Evolutionary conservation across 2,888 invertebrate species (phyloP).

Genomic region (Volucella bombylans): DNA sequence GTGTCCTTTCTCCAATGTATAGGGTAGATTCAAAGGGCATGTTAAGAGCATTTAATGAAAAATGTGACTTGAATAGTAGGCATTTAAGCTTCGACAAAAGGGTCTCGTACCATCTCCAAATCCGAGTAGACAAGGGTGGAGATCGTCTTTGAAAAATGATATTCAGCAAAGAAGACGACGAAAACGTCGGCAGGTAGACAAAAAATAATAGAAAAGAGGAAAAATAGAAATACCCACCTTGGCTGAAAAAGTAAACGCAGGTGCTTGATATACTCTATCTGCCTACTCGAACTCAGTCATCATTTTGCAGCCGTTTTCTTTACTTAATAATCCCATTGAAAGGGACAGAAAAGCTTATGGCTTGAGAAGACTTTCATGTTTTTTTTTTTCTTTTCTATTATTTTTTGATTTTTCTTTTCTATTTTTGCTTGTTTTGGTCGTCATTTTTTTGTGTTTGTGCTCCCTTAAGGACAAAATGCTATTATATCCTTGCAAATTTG

Average conservation of each 20-base stretch:
- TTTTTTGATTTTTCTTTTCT: too few species aligned
- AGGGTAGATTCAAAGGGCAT: slow-evolving; percentile 62
- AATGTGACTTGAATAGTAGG: slow-evolving; percentile 67
- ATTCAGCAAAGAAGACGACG: slow-evolving; percentile 1
- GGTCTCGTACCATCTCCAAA: slow-evolving; percentile 18
- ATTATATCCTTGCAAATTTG: slow-evolving; percentile 47
- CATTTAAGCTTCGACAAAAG: slow-evolving; percentile 59
- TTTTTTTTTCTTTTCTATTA: background rate
- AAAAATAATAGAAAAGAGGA: background rate
- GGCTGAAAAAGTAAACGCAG: slow-evolving; percentile 40
- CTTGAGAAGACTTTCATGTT: slow-evolving; percentile 4
- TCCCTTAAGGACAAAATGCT: background rate
- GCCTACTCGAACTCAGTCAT: slow-evolving; percentile 5
- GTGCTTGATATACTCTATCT: slow-evolving; percentile 39
- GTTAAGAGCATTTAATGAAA: slow-evolving; percentile 65
- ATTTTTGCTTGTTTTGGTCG: background rate
- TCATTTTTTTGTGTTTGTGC: background rate
- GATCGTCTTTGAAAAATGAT: slow-evolving; percentile 51
- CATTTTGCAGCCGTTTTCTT: slow-evolving; percentile 40
- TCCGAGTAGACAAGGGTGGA: background rate
- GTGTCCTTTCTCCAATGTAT: slow-evolving; percentile 59
- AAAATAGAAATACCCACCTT: slow-evolving; percentile 5
- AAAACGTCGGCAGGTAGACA: too few species aligned
- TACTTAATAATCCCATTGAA: slow-evolving; percentile 54
- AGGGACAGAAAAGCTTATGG: slow-evolving; percentile 45